Evolutionary conservation across 2,888 invertebrate species (phyloP), one percentile per base, ranked within the genome.

Genomic region (Aphidoletes aphidimyza): DNA sequence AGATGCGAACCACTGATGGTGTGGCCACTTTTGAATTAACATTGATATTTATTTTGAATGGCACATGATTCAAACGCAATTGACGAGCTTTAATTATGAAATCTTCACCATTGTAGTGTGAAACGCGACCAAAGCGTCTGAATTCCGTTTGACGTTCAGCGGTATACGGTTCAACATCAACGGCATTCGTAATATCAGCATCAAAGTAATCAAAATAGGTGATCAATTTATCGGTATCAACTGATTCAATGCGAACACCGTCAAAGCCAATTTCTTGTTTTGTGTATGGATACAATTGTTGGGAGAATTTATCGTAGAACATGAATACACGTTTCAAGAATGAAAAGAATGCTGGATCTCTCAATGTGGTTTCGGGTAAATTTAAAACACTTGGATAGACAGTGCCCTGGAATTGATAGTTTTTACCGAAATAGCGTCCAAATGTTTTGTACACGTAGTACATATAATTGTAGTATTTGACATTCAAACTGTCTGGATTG

Each of bases 281-380:
- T 0, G 91, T 92, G 90, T 95, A 95, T n/a, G 91, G 89, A n/a
- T 92, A 91, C 84, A 93, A 89, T 86, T 91, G 91, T 86, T 89
- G 88, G 88, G 93, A 93, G 91, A 93, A 94, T 83, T 92, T 91
- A 86, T 91, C 89, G 88, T 93, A 91, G 83, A 91, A 90, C 85
- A 91, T 89, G 83, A 92, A 87, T 86, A 94, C 90, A 85, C 92
- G 92, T 89, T 94, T 93, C 88, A 93, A 93, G 85, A 94, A 89
- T 86, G 92, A 92, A 89, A 93, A 95, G 92, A 94, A 94, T 83
- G 93, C 91, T 34, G 95, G 95, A 88, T 95, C 95, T 86, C 94
- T 93, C 86, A 94, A 89, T 87, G 93, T 92, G 6, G 94, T 94
- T 87, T 92, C 92, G 87, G 92, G 93, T 86, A 91, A 91, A 87